Evolutionary conservation across 2,113 vertebrate species (phyloP).

Genomic region (Regulus satrapa): DNA sequence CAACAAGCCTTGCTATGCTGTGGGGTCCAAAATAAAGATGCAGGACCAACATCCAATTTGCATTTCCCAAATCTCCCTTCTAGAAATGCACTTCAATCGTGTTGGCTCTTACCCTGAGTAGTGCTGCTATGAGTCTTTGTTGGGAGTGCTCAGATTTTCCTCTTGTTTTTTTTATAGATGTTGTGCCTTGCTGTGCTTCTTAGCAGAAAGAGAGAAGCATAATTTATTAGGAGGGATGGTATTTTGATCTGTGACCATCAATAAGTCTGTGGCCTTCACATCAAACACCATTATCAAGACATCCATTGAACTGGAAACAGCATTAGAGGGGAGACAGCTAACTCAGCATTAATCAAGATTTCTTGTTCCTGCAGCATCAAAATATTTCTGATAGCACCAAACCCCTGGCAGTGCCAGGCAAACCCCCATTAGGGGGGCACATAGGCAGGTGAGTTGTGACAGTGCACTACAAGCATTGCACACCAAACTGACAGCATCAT

Average conservation of each 20-base stretch:
- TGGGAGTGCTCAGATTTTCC: neutral
- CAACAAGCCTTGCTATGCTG: neutral
- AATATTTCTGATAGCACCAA: neutral
- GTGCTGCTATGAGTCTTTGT: neutral
- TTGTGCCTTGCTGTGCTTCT: neutral
- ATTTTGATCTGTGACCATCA: slow-evolving; percentile 52
- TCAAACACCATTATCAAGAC: slow-evolving; percentile 12
- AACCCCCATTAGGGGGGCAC: neutral
- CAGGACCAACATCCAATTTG: neutral
- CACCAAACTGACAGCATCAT: neutral
- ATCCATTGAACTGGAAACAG: slow-evolving; percentile 3
- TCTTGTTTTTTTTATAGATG: neutral
- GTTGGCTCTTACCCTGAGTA: neutral
- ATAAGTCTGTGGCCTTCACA: slow-evolving; percentile 43
- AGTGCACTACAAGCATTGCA: neutral
- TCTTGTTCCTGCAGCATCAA: neutral
- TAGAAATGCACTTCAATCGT: neutral
- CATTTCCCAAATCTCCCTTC: neutral
- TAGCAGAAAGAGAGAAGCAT: slow-evolving; percentile 23
- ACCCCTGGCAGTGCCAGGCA: neutral
- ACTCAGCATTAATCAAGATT: slow-evolving; percentile 16
- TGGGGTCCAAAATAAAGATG: neutral
- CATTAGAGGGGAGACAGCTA: slow-evolving; percentile 29
- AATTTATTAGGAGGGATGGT: slow-evolving; percentile 50
- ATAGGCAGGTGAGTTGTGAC: neutral